Evolutionary conservation across 1,140 invertebrate species (phyloP).

Genomic region (Lepidurus couesii): DNA sequence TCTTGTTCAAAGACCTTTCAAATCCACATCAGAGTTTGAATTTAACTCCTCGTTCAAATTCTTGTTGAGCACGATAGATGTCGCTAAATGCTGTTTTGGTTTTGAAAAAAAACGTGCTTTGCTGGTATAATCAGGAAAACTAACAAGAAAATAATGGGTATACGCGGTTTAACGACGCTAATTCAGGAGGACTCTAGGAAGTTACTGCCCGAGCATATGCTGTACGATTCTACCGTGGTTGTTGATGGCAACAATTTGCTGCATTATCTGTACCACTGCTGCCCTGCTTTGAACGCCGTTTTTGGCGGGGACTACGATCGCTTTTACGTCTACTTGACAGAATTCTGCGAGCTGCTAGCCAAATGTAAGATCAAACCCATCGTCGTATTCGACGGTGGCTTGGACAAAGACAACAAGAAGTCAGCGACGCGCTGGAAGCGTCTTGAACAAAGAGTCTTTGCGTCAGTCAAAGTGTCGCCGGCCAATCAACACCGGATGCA

Average conservation of each 20-base stretch:
- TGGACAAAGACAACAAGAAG: conserved; percentile 66
- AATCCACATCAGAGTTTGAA: no score
- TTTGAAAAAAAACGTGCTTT: no score
- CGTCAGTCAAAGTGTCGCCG: conserved; percentile 40
- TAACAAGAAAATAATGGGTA: conserved; percentile 58
- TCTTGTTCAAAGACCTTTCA: no score
- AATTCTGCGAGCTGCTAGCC: conserved; percentile 64
- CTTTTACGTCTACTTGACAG: conserved; percentile 54
- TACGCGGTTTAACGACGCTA: conserved; percentile 71
- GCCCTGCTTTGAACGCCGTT: conserved; percentile 56
- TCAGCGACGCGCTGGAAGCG: conserved; percentile 60
- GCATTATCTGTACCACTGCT: conserved; percentile 61
- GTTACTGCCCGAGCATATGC: conserved; percentile 56
- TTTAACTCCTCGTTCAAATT: no score
- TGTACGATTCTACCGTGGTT: conserved; percentile 65
- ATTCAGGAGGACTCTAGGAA: conserved; percentile 60
- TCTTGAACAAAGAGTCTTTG: conserved; percentile 55
- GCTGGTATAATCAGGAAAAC: no score
- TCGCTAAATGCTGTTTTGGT: no score
- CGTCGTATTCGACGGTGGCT: conserved; percentile 72
- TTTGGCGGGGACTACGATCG: conserved; percentile 85
- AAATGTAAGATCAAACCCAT: conserved; percentile 68
- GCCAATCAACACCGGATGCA: conserved; percentile 38
- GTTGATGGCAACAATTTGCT: conserved; percentile 76
- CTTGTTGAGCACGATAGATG: no score